Evolutionary conservation across 2,113 vertebrate genomes (phyloP).

Genomic region (Melospiza melodia): DNA sequence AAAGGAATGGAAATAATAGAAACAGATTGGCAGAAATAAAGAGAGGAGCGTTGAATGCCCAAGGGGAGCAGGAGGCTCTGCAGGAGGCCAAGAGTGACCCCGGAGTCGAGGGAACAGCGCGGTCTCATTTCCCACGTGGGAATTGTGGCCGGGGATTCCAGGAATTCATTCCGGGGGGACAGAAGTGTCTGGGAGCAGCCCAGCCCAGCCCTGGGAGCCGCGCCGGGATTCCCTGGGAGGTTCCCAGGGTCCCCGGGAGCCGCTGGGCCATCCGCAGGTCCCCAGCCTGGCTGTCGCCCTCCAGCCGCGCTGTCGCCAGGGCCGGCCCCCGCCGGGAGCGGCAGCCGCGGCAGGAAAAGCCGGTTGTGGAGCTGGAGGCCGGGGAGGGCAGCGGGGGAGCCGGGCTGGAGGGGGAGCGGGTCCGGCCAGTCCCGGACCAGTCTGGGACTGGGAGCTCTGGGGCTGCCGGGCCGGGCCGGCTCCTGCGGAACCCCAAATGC

Average conservation of each 20-base stretch:
- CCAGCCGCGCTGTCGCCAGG: neutral
- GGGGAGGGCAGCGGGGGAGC: neutral
- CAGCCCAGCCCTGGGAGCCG: neutral
- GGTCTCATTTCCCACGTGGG: neutral
- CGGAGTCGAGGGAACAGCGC: fast-evolving
- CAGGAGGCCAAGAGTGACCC: neutral
- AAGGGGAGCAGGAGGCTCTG: neutral
- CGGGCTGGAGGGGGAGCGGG: neutral
- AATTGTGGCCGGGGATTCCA: neutral
- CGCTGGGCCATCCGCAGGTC: neutral
- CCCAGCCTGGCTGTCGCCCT: neutral
- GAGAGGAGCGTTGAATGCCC: fast-evolving
- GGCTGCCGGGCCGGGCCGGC: neutral
- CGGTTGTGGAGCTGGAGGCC: neutral
- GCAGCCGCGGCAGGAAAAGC: slow-evolving; percentile 16
- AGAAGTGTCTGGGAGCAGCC: neutral
- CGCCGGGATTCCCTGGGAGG: neutral
- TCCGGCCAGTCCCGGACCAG: neutral
- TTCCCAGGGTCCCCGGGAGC: neutral
- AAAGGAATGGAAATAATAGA: too few relatives aligned
- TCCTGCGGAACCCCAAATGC: neutral
- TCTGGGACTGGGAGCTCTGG: neutral
- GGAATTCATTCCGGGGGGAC: neutral
- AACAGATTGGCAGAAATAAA: neutral
- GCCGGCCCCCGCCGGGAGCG: neutral